Evolutionary conservation across 2,888 invertebrate species (phyloP).

Genomic region (Alsophila aescularia): DNA sequence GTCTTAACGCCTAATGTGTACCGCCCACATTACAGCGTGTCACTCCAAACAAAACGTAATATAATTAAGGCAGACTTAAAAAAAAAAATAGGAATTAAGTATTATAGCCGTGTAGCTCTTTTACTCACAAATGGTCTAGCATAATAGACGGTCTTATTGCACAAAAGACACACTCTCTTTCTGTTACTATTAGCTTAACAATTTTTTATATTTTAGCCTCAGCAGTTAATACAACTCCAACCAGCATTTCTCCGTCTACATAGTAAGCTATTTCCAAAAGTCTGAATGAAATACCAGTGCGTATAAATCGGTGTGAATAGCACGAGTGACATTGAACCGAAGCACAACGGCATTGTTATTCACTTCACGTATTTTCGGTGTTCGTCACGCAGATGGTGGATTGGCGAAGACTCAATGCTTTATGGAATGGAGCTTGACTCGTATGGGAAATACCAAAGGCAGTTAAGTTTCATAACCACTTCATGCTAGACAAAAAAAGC

Average conservation of each 20-base stretch:
- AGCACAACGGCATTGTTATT: slow-evolving; percentile 46
- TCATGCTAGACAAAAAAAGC: not conserved
- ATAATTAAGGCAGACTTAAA: no score
- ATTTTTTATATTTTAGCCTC: no score
- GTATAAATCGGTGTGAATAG: slow-evolving; percentile 17
- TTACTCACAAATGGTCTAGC: no score
- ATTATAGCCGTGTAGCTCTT: no score
- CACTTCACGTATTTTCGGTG: slow-evolving; percentile 44
- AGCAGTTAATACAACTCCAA: not conserved
- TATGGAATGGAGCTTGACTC: slow-evolving; percentile 16
- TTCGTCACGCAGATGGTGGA: slow-evolving; percentile 25
- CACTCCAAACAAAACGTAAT: no score
- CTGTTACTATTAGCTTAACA: no score
- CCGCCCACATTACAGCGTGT: no score
- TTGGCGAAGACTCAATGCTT: slow-evolving; percentile 21
- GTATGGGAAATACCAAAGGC: slow-evolving; percentile 10
- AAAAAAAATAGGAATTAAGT: no score
- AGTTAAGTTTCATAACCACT: not conserved
- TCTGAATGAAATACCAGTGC: slow-evolving; percentile 29
- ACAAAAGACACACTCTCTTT: no score
- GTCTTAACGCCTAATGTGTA: no score
- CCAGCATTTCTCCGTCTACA: not conserved
- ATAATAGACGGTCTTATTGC: no score
- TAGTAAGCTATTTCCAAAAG: slow-evolving; percentile 2
- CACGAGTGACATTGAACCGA: slow-evolving; percentile 49